Evolutionary conservation across 2,888 invertebrate species (phyloP).

Genomic region (Clanis bilineata): DNA sequence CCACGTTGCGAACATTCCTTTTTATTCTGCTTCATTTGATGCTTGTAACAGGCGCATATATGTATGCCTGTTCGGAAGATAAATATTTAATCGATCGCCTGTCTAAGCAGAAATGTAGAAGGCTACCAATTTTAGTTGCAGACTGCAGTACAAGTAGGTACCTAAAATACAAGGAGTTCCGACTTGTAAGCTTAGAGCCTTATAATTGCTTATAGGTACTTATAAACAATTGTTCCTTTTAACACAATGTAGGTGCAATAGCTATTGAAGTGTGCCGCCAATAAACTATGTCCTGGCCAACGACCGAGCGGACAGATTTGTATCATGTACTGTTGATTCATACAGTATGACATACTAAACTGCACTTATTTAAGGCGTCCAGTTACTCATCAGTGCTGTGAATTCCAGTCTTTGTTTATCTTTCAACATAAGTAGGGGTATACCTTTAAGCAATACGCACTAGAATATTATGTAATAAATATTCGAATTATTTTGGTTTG

Average conservation of each 20-base stretch:
- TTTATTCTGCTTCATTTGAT: neutral
- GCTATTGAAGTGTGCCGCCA: neutral
- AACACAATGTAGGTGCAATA: neutral
- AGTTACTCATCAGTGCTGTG: slow-evolving; percentile 49
- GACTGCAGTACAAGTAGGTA: too few relatives aligned
- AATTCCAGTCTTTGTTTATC: slow-evolving; percentile 44
- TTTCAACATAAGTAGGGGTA: neutral
- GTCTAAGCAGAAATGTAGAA: too few relatives aligned
- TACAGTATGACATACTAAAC: slow-evolving; percentile 16
- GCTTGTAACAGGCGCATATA: neutral
- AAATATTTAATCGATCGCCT: neutral
- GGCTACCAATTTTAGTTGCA: neutral
- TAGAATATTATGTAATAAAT: neutral
- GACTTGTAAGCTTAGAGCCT: too few relatives aligned
- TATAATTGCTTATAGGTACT: too few relatives aligned
- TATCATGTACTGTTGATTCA: slow-evolving; percentile 26
- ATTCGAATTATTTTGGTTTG: too few relatives aligned
- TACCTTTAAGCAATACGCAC: neutral
- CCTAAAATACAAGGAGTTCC: too few relatives aligned
- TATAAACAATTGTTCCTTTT: neutral
- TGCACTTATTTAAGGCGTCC: slow-evolving; percentile 24
- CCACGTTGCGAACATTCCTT: slow-evolving; percentile 44
- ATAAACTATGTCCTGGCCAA: neutral
- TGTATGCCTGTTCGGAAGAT: neutral
- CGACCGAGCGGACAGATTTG: slow-evolving; percentile 24